Evolutionary conservation across 30 jellyfish, hydroid and myxozoan species (phyloP).

Genomic region (Pelagia noctiluca): DNA sequence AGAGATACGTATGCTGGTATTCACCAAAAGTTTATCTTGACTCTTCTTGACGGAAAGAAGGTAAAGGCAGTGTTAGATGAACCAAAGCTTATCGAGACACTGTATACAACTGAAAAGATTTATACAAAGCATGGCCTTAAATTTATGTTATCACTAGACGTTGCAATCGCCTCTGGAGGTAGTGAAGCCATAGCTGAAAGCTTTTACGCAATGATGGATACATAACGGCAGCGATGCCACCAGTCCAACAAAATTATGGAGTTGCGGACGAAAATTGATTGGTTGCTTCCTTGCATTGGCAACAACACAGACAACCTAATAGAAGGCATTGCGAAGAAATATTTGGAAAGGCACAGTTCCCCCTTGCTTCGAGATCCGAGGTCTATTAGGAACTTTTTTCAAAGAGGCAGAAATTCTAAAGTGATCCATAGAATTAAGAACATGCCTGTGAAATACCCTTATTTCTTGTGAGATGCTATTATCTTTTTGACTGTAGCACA

Average conservation of each 20-base stretch:
- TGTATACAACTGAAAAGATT: background rate
- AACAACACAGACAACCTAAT: conserved; percentile 9
- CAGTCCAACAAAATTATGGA: conserved; percentile 16
- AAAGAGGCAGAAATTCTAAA: background rate
- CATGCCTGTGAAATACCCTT: background rate
- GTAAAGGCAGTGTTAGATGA: background rate
- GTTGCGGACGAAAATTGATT: conserved; percentile 11
- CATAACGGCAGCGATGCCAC: conserved; percentile 22
- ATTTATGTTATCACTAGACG: background rate
- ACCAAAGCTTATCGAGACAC: background rate
- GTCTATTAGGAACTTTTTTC: background rate
- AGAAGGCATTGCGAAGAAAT: conserved; percentile 4
- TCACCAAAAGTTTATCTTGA: background rate
- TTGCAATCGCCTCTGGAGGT: background rate
- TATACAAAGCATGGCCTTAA: background rate
- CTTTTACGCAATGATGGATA: background rate
- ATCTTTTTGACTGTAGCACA: too few relatives aligned
- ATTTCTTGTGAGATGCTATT: too few relatives aligned
- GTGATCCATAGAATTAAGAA: background rate
- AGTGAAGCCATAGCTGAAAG: background rate
- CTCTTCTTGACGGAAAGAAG: background rate
- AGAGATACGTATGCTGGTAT: background rate
- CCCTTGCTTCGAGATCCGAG: conserved; percentile 21
- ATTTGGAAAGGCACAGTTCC: conserved; percentile 3
- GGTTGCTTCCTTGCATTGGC: conserved; percentile 20